phyloP scores from a whole-genome alignment of 1,140 invertebrate genomes.

The Doryteuthis pealeii region DNA sequence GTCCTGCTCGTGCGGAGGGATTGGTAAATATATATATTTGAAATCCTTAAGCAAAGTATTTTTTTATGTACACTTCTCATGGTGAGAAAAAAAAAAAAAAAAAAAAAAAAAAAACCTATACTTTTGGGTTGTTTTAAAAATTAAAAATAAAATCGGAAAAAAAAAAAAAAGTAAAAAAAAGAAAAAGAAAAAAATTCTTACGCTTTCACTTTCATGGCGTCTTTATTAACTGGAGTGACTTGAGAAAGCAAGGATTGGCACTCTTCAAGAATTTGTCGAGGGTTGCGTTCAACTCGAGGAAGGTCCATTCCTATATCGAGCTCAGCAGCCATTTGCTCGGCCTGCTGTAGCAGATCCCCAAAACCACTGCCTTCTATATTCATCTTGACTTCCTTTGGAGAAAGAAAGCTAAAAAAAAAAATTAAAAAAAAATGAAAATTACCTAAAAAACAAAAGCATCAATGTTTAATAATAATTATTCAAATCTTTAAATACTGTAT shows the following conservation, averaged over 20 bases:
- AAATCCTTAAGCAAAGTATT: no score
- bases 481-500: no score
- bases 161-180: not conserved
- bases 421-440: no score
- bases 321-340: constrained; percentile 85
- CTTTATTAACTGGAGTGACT: constrained; percentile 72
- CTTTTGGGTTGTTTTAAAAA: no score
- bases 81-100: no score
- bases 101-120: no score
- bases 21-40: no score
- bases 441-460: no score
- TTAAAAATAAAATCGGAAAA: no score
- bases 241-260: constrained; percentile 85
- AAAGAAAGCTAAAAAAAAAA: not conserved
- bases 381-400: constrained; percentile 26
- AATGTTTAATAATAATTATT: no score
- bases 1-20: no score
- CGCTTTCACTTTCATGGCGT: constrained; percentile 88
- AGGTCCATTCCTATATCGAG: constrained; percentile 69
- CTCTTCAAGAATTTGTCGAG: constrained; percentile 87
- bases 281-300: constrained; percentile 79
- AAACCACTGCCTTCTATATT: constrained; percentile 62
- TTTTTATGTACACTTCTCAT: no score
- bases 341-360: constrained; percentile 82
- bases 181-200: constrained; percentile 63